These are phyloP conservation scores for Bucco capensis DNA, from an alignment of 2,113 vertebrate genomes.

Conservation along the genomic window DNA sequence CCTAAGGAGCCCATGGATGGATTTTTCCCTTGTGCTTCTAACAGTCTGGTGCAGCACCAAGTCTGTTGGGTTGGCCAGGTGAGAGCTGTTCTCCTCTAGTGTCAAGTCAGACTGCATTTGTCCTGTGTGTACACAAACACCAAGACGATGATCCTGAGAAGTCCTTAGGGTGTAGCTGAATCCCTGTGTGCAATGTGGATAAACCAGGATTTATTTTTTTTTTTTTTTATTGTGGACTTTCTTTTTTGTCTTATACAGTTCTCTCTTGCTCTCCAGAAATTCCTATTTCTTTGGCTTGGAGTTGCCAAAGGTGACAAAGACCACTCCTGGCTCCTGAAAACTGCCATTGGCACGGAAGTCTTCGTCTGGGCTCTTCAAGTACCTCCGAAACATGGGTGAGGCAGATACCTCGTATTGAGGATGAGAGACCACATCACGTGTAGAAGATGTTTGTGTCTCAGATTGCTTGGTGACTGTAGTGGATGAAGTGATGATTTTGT, in stretches of 20 bases:
- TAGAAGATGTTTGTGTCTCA: constrained; percentile 63
- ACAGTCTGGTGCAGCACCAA: background rate
- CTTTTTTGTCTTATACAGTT: background rate
- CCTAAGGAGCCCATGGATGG: background rate
- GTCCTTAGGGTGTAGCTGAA: background rate
- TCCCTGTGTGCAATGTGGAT: background rate
- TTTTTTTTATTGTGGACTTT: background rate
- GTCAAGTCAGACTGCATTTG: background rate
- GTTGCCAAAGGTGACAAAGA: constrained; percentile 79
- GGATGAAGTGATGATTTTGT: constrained; percentile 78
- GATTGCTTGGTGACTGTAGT: constrained; percentile 77
- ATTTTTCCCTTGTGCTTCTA: constrained; percentile 49
- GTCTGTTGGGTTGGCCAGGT: background rate
- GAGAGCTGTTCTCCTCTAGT: background rate
- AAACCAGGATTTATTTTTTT: background rate
- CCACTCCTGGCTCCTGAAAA: constrained; percentile 70
- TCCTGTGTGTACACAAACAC: background rate
- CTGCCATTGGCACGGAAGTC: constrained; percentile 40
- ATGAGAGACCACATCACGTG: constrained; percentile 31
- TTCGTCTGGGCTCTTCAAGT: constrained; percentile 54
- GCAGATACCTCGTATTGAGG: constrained; percentile 58
- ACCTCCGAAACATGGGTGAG: constrained; percentile 71
- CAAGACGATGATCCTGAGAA: background rate
- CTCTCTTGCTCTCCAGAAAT: background rate
- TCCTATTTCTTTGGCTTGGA: constrained; percentile 40